A percentile compares a stretch with the other conserved stretches of the same genome.
These are phyloP conservation scores for Leptobrachium leishanense DNA, from an alignment of 2,113 vertebrate species.

Conservation along the genomic window DNA sequence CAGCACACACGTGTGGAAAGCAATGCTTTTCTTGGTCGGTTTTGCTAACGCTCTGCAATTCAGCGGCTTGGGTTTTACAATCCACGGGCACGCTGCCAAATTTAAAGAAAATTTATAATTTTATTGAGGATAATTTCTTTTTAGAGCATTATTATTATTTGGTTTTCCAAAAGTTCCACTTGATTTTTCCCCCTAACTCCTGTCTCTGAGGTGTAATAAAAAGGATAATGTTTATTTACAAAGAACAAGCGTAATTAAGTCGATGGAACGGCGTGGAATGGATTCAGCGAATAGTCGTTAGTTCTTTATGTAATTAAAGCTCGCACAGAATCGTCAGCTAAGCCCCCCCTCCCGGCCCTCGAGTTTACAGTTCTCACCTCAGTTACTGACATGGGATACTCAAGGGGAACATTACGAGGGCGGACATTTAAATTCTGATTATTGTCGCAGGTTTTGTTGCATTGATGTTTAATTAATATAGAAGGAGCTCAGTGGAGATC, in stretches of 20 bases:
- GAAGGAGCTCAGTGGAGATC: constrained; percentile 35
- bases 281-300: constrained; percentile 23
- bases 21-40: too few relatives aligned
- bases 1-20: too few relatives aligned
- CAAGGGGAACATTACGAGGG: constrained; percentile 24
- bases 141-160: neutral
- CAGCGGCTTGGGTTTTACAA: too few relatives aligned
- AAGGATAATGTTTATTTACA: constrained; percentile 44
- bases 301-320: constrained; percentile 33
- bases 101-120: too few relatives aligned
- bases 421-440: constrained; percentile 38
- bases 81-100: too few relatives aligned
- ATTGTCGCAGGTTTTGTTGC: constrained; percentile 28
- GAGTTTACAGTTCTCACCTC: neutral
- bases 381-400: neutral
- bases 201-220: constrained; percentile 36
- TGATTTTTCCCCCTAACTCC: neutral
- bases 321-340: neutral
- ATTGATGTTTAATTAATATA: constrained; percentile 46
- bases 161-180: neutral
- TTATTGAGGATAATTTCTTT: neutral
- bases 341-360: neutral
- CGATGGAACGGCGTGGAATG: constrained; percentile 9
- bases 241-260: constrained; percentile 40
- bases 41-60: too few relatives aligned